Percentiles rank a stretch among this genome's conserved stretches.
Conservation (phyloP, 2,113 vertebrate genomes). For the Pterophyllum scalare region DNA sequence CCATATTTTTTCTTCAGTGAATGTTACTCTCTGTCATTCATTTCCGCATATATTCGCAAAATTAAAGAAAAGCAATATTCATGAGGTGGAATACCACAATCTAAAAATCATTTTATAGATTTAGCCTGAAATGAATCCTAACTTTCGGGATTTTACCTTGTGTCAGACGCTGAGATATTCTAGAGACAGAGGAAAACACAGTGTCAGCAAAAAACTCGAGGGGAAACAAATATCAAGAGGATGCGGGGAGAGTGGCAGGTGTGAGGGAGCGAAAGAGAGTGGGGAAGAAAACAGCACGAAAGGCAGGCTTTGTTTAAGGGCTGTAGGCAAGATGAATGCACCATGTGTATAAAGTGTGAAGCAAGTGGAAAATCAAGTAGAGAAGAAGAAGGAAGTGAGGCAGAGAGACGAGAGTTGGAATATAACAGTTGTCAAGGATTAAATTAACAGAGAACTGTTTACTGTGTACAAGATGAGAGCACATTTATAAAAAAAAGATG, state of each 20-base stretch:
- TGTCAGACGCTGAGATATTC: constrained; percentile 23
- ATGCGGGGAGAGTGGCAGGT: constrained; percentile 56
- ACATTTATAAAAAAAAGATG: constrained; percentile 64
- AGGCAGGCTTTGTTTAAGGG: constrained; percentile 49
- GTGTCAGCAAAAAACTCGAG: constrained; percentile 42
- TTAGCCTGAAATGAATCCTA: background rate
- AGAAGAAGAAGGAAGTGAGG: constrained; percentile 11
- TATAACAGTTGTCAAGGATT: constrained; percentile 67
- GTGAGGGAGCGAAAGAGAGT: constrained; percentile 19
- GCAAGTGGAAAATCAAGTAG: constrained; percentile 22
- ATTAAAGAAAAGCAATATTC: background rate
- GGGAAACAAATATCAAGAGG: constrained; percentile 61
- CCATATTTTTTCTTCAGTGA: background rate
- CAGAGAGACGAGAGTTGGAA: constrained; percentile 22
- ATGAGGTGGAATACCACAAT: background rate
- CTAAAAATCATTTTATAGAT: background rate
- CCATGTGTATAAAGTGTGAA: constrained; percentile 50
- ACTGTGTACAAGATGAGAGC: constrained; percentile 42
- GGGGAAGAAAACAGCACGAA: constrained; percentile 39
- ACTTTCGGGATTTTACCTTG: constrained; percentile 10
- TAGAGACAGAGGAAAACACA: constrained; percentile 28
- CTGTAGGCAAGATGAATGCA: constrained; percentile 65
- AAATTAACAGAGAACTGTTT: constrained; percentile 59
- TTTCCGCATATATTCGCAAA: background rate
- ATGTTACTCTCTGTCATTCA: background rate